Evolutionary conservation across 2,797 vertebrate genomes (phyloP).

Genomic region (Pitangus sulphuratus): DNA sequence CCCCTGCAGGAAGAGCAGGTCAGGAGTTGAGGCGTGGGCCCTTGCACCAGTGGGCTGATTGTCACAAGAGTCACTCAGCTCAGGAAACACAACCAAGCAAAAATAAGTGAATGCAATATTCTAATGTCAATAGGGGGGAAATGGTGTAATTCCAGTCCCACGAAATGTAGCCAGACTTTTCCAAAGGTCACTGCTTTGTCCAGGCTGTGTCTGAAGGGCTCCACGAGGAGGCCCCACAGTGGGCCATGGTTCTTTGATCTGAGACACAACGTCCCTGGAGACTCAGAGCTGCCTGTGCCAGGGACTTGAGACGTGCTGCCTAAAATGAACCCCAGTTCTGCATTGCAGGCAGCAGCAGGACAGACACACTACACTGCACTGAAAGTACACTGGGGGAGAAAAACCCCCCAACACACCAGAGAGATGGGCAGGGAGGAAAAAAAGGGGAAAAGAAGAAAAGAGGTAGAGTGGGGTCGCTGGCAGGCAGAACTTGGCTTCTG

Average conservation of each 20-base stretch:
- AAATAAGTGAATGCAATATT: not conserved
- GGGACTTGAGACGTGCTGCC: not conserved
- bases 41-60: not conserved
- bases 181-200: not conserved
- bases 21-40: not conserved
- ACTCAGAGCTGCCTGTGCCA: not conserved
- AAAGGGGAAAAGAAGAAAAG: not conserved
- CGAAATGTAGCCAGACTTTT: not conserved
- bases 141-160: not conserved
- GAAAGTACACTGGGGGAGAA: not conserved
- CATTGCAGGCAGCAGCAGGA: not conserved
- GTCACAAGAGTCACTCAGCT: not conserved
- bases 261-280: not conserved
- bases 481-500: not conserved
- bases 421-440: too few relatives aligned
- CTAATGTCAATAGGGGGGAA: rapidly evolving
- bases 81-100: not conserved
- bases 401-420: not conserved
- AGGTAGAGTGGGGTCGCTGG: not conserved
- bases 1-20: not conserved
- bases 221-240: not conserved
- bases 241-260: not conserved
- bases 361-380: not conserved
- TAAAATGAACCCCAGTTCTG: not conserved
- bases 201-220: not conserved